phyloP scores from a whole-genome alignment of 1,140 invertebrate species.

The Tenebrio molitor region DNA sequence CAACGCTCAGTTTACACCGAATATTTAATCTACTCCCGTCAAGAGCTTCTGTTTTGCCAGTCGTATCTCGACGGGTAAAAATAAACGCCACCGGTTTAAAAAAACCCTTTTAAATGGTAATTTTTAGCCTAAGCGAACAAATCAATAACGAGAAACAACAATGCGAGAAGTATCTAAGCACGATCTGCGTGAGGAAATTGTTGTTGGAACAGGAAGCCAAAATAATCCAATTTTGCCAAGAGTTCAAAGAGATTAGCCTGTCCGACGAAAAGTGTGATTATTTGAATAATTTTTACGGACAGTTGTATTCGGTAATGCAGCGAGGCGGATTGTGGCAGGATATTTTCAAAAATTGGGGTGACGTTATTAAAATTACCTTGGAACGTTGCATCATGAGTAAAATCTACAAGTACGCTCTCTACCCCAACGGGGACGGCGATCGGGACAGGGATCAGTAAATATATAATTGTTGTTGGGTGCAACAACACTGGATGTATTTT shows the following conservation, averaged over 20 bases:
- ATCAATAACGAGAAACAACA: conserved; percentile 80
- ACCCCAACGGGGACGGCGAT: conserved; percentile 97
- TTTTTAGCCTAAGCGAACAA: conserved; percentile 73
- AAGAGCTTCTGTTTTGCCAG: conserved; percentile 84
- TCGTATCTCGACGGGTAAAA: conserved; percentile 81
- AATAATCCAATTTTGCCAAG: conserved; percentile 78
- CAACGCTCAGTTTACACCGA: conserved; percentile 85
- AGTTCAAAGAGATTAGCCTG: conserved; percentile 82
- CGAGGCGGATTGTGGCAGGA: conserved; percentile 80
- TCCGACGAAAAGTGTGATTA: conserved; percentile 88
- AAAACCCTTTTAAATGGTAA: background rate
- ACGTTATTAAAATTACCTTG: conserved; percentile 65
- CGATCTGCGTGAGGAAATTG: conserved; percentile 85
- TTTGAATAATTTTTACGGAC: conserved; percentile 76
- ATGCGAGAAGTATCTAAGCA: conserved; percentile 83
- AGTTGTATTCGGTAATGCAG: conserved; percentile 75
- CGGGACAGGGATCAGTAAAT: conserved; percentile 90
- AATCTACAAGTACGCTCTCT: conserved; percentile 94
- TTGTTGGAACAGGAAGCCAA: conserved; percentile 79
- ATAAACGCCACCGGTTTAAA: background rate
- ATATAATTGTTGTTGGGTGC: background rate
- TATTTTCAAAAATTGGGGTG: conserved; percentile 57
- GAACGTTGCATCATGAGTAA: conserved; percentile 88
- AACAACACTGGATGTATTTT: conserved; percentile 34
- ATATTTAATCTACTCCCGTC: conserved; percentile 87